Percentiles rank a stretch among this genome's conserved stretches.
Evolutionary conservation across 2,113 vertebrate genomes (phyloP).

Genomic region (Sander lucioperca): DNA sequence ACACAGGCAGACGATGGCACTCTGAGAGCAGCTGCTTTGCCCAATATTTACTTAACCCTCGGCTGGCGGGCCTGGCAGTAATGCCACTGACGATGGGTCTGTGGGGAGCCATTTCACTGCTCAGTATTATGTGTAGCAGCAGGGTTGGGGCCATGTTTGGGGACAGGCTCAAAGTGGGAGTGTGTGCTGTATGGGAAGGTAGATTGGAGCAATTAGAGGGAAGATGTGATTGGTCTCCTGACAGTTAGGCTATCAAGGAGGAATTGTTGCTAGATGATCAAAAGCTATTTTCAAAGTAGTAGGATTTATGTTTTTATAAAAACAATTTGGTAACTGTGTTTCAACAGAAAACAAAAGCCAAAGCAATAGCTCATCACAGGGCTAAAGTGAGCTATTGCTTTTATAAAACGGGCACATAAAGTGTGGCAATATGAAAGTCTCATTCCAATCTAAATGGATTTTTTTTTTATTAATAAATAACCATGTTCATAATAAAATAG

Average conservation of each 20-base stretch:
- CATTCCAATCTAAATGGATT: too few species aligned
- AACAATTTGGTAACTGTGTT: too few species aligned
- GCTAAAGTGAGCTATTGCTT: too few species aligned
- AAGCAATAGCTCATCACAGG: too few species aligned
- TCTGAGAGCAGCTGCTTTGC: slow-evolving; percentile 80
- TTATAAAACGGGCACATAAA: too few species aligned
- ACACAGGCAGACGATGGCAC: slow-evolving; percentile 74
- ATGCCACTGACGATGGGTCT: slow-evolving; percentile 67
- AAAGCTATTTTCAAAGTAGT: slow-evolving; percentile 10
- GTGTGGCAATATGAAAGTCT: too few species aligned
- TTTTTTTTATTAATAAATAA: too few species aligned
- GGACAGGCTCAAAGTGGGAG: slow-evolving; percentile 49
- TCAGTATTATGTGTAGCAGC: slow-evolving; percentile 64
- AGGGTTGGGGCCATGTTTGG: slow-evolving; percentile 47
- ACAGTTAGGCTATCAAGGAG: slow-evolving; percentile 45
- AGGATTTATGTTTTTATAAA: background rate
- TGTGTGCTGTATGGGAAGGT: slow-evolving; percentile 45
- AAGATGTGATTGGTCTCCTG: slow-evolving; percentile 67
- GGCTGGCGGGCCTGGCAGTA: slow-evolving; percentile 75
- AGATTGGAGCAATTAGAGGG: slow-evolving; percentile 75
- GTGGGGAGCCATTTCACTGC: slow-evolving; percentile 71
- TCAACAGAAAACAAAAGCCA: too few species aligned
- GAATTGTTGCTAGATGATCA: slow-evolving; percentile 59
- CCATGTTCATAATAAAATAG: too few species aligned
- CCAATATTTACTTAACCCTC: slow-evolving; percentile 85